Evolutionary conservation across 2,113 vertebrate species (phyloP).

Genomic region (Hyla sarda): DNA sequence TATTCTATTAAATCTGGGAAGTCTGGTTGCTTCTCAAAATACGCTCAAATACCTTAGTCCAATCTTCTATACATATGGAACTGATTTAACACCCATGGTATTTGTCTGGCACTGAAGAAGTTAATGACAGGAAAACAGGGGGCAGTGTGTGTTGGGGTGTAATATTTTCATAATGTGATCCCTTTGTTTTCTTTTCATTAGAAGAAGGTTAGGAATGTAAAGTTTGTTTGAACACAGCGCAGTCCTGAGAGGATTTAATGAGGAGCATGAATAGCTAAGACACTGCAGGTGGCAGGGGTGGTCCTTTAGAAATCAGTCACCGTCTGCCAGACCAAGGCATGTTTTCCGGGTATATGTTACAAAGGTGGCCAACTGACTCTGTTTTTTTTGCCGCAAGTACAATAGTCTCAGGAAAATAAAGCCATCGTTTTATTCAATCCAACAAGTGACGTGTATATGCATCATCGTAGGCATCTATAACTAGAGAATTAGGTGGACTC

Average conservation of each 20-base stretch:
- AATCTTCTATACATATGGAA: conserved; percentile 38
- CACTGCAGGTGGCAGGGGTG: conserved; percentile 55
- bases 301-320: conserved; percentile 52
- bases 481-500: not conserved
- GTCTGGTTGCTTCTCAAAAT: not conserved
- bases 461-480: not conserved
- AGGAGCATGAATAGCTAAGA: conserved; percentile 57
- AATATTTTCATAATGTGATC: conserved; percentile 58
- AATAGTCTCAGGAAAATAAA: conserved; percentile 22
- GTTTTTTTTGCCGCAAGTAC: conserved; percentile 1
- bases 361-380: conserved; percentile 27
- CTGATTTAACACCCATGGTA: conserved; percentile 33
- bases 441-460: not conserved
- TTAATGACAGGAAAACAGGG: conserved; percentile 51
- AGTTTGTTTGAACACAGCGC: conserved; percentile 59
- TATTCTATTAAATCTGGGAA: not conserved
- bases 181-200: conserved; percentile 60
- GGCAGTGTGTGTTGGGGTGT: conserved; percentile 56
- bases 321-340: conserved; percentile 45
- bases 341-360: conserved; percentile 42
- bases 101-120: conserved; percentile 41
- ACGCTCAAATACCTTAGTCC: not conserved
- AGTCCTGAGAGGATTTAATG: conserved; percentile 59
- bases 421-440: not conserved
- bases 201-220: conserved; percentile 54